Conservation (phyloP, 2,113 vertebrate species). For the Oceanodroma tethys region DNA sequence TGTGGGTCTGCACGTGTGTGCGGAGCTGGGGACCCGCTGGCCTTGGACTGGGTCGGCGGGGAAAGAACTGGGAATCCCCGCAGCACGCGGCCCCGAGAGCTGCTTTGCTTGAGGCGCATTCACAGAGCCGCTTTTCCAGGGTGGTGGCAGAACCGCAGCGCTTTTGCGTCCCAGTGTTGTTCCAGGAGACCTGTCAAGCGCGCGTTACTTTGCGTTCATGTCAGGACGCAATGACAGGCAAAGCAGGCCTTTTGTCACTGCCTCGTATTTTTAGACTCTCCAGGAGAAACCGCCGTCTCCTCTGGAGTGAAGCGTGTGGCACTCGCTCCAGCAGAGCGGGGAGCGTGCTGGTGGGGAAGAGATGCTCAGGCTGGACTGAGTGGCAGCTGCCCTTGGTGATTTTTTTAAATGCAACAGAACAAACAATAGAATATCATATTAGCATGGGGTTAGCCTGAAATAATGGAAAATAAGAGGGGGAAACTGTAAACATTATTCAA, state of each 20-base stretch:
- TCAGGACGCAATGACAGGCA: neutral
- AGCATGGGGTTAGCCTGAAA: neutral
- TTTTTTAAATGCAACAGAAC: neutral
- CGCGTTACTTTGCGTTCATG: fast-evolving
- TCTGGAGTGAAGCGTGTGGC: neutral
- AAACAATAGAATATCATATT: neutral
- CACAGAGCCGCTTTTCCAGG: neutral
- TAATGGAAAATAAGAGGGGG: neutral
- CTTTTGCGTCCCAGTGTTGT: neutral
- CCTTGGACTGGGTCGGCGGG: neutral
- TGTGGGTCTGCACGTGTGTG: neutral
- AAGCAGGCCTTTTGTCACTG: neutral
- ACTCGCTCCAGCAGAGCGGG: fast-evolving
- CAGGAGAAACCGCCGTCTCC: neutral
- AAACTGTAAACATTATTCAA: neutral
- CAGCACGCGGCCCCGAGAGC: fast-evolving
- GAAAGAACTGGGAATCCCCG: fast-evolving
- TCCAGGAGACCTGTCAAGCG: neutral
- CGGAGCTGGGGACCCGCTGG: neutral
- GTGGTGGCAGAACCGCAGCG: neutral
- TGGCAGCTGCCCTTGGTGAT: neutral
- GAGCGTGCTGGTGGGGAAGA: neutral
- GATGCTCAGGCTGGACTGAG: neutral
- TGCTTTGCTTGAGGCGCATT: fast-evolving
- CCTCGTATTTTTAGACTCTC: neutral